Evolutionary conservation across 2,113 vertebrate species (phyloP).

Genomic region (Chinchilla lanigera): DNA sequence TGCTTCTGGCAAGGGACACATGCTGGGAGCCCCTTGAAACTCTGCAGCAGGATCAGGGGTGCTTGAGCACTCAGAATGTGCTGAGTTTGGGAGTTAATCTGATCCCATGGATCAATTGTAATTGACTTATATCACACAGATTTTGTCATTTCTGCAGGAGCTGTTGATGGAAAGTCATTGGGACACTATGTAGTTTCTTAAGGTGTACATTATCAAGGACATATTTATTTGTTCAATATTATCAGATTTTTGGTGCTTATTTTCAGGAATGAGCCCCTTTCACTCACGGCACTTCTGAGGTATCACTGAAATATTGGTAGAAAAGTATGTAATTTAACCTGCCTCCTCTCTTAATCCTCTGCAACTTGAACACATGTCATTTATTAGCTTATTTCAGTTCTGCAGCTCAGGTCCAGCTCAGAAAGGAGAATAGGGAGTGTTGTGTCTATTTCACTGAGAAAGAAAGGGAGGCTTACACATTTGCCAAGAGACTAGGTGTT

Average conservation of each 20-base stretch:
- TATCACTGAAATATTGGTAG: neutral
- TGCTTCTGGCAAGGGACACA: neutral
- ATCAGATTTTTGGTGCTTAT: neutral
- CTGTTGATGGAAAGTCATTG: slow-evolving; percentile 68
- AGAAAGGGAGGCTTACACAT: neutral
- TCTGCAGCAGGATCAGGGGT: neutral
- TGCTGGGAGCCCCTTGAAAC: neutral
- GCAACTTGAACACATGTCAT: neutral
- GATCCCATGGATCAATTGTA: slow-evolving; percentile 56
- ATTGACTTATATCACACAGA: slow-evolving; percentile 62
- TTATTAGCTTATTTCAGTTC: neutral
- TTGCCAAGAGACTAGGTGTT: neutral
- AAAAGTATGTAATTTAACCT: neutral
- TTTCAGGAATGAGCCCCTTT: neutral
- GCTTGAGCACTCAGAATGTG: neutral
- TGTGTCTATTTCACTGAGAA: neutral
- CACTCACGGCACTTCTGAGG: neutral
- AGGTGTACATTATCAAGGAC: neutral
- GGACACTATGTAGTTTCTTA: slow-evolving; percentile 26
- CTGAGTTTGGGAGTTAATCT: slow-evolving; percentile 63
- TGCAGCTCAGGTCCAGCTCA: neutral
- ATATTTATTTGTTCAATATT: neutral
- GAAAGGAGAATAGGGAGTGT: neutral
- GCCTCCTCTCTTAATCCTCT: neutral
- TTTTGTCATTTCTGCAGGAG: slow-evolving; percentile 64